A percentile compares a stretch with the other conserved stretches of the same genome.
Evolutionary conservation across 1,140 invertebrate species (phyloP).

Genomic region (Pogonognathellus flavescens): DNA sequence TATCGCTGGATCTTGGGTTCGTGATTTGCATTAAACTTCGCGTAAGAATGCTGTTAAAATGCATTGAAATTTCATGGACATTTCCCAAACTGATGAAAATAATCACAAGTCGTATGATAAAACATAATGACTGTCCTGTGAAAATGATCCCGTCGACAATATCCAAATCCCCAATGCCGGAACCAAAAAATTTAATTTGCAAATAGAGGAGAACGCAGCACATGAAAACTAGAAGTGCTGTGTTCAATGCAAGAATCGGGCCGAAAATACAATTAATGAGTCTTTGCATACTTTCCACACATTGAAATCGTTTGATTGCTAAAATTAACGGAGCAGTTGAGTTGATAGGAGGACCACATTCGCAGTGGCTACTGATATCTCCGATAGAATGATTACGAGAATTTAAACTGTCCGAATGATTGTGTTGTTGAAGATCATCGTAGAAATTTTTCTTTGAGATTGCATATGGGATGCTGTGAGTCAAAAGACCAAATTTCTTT

Average conservation of each 20-base stretch:
- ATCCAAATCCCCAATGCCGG: neutral
- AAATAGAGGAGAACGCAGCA: conserved; percentile 45
- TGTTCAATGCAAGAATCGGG: conserved; percentile 42
- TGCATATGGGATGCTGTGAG: neutral
- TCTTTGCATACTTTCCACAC: conserved; percentile 48
- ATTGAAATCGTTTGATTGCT: neutral
- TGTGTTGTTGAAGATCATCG: neutral
- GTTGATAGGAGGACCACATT: neutral
- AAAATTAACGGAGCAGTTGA: neutral
- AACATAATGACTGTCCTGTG: neutral
- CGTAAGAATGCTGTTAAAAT: conserved; percentile 48
- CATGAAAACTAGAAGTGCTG: conserved; percentile 52
- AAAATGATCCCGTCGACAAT: conserved; percentile 25
- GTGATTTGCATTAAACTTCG: conserved; percentile 15
- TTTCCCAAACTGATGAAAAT: conserved; percentile 63
- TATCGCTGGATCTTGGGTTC: conserved; percentile 31
- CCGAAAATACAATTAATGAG: conserved; percentile 51
- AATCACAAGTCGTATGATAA: conserved; percentile 57
- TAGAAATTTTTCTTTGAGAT: neutral
- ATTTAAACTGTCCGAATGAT: neutral
- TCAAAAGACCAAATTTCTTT: neutral
- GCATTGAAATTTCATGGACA: conserved; percentile 56
- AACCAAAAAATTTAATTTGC: conserved; percentile 24
- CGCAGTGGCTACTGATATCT: neutral
- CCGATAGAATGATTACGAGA: neutral